Percentiles rank a stretch among this genome's conserved stretches.
These are phyloP conservation scores for Amblyteles armatorius DNA, from an alignment of 2,888 invertebrate genomes.

Conservation along the genomic window DNA sequence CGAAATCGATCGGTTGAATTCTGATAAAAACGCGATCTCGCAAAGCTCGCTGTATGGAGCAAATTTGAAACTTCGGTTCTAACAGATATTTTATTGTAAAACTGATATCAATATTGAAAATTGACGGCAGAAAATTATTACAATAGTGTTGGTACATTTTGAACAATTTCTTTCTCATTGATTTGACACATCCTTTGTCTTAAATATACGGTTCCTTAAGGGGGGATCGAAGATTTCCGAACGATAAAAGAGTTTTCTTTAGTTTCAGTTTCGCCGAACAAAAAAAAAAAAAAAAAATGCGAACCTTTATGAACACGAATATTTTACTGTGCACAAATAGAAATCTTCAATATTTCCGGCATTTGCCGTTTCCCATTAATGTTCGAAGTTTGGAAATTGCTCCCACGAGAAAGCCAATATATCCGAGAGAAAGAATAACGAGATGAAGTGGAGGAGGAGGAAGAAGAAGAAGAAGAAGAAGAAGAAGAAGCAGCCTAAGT, in stretches of 20 bases:
- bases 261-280: too few relatives aligned
- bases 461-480: constrained; percentile 38
- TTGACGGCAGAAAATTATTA: too few relatives aligned
- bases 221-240: too few relatives aligned
- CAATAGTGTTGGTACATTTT: background rate
- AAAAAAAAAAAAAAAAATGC: background rate
- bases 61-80: background rate
- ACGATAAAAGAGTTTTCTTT: too few relatives aligned
- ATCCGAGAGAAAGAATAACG: constrained; percentile 11
- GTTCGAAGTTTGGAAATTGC: background rate
- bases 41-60: background rate
- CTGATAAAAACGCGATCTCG: background rate
- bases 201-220: too few relatives aligned
- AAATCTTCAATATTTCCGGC: background rate
- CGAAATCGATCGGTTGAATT: background rate
- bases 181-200: background rate
- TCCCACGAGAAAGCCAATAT: constrained; percentile 52
- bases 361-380: background rate
- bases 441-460: constrained; percentile 16
- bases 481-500: constrained; percentile 70
- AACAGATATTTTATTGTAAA: too few relatives aligned
- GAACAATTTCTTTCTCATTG: background rate
- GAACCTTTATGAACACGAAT: background rate
- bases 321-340: background rate
- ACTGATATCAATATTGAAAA: too few relatives aligned